Base-by-base conservation (phyloP, 2,888 invertebrate genomes). In the Hyposoter didymator region DNA sequence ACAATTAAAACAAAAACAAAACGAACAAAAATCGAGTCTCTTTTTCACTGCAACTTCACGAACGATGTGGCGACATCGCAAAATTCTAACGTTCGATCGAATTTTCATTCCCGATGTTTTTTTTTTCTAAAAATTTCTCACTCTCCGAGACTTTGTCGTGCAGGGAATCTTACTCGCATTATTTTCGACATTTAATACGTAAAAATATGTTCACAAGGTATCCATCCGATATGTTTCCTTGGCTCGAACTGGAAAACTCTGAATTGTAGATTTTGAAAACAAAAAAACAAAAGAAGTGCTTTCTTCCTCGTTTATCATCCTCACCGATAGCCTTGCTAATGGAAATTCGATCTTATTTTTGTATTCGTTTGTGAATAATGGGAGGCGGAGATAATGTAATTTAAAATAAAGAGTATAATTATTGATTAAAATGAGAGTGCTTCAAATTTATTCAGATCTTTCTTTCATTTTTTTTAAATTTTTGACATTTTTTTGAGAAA, bases 51-150 rank as follows among this genome's bases (percentile, higher is more conserved):
- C 49, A 82, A 55, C 70, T 69, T 45, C 83, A 62, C 55, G 59
- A 73, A 62, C 67, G 67, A 69, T 74, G 47, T 74, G 17, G 10
- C 6, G 17, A 22, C n/a, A 88, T 88, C 87, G 82, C 87, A 88
- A 47, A 86, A 89, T 87, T 80, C 83, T 88, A 87, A 85, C 88
- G 84, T 89, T 88, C 87, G 88, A 86, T 90, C 85, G 87, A 87
- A 91, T 91, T 88, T 91, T 90, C 91, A 92, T 91, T 92, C 92
- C 88, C n/a, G 35, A 28, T 62, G n/a, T n/a, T n/a, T 69, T 28
- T 1, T 59, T 39, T 22, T 72, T 3, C 14, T 8, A 39, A 74
- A 89, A 90, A 90, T 87, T 91, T 92, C 91, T 91, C 91, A 92
- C 88, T 88, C 19, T 87, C 90, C 73, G 88, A 90, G 89, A 91